These are phyloP conservation scores for Propithecus perrieri DNA, from an alignment of 2,797 vertebrate species.

Conservation along the genomic window DNA sequence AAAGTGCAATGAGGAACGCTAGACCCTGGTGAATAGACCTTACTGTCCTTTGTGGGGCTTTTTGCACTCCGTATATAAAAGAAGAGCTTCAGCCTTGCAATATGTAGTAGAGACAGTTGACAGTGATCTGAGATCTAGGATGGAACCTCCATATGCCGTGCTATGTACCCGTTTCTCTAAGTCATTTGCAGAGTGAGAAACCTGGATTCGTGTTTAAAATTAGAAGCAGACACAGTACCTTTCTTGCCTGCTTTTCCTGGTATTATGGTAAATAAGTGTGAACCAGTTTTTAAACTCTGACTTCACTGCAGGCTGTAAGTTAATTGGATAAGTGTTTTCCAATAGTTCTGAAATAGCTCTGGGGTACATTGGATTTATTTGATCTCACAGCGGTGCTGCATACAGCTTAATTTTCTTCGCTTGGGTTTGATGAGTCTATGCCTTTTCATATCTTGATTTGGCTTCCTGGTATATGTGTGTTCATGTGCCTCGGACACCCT, in stretches of 20 bases:
- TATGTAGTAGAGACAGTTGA: neutral
- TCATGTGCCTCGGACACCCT: neutral
- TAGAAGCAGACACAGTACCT: slow-evolving; percentile 26
- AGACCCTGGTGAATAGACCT: neutral
- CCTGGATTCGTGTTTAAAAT: slow-evolving; percentile 56
- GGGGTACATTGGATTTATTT: neutral
- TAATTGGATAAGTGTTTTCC: slow-evolving; percentile 61
- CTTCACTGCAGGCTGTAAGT: slow-evolving; percentile 43
- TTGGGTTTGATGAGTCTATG: neutral
- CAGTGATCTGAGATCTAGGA: neutral
- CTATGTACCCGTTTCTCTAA: slow-evolving; percentile 7
- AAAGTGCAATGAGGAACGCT: neutral
- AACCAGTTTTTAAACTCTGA: slow-evolving; percentile 52
- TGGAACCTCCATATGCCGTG: neutral
- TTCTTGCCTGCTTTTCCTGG: neutral
- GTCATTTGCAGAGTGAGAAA: slow-evolving; percentile 36
- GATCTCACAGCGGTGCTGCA: neutral
- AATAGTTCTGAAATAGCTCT: slow-evolving; percentile 53
- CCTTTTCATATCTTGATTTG: neutral
- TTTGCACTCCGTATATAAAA: neutral
- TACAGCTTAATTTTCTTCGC: neutral
- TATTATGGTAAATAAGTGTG: slow-evolving; percentile 50
- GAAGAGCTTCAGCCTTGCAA: neutral
- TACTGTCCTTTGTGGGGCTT: neutral
- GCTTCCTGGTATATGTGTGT: neutral